Percentiles rank a stretch among this genome's conserved stretches.
These are phyloP conservation scores for Alfaro cultratus DNA, from an alignment of 2,797 vertebrate species.

Conservation along the genomic window DNA sequence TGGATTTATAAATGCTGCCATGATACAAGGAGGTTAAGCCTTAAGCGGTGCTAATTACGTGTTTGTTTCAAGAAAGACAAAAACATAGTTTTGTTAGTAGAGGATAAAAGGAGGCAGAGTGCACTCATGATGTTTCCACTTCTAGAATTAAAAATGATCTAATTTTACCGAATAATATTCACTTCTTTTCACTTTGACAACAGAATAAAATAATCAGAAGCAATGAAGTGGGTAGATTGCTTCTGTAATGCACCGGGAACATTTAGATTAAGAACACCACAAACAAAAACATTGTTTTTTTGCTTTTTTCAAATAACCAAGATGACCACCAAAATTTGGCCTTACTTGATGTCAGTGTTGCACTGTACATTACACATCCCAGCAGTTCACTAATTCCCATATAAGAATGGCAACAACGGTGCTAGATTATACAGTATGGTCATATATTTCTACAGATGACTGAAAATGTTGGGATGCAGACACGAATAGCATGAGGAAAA, in stretches of 20 bases:
- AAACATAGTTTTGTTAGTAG: conserved; percentile 10
- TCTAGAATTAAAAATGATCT: conserved; percentile 8
- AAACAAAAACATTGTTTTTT: conserved; percentile 10
- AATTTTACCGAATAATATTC: neutral
- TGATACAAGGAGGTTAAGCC: neutral
- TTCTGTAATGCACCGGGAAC: conserved; percentile 15
- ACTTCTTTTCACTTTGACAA: conserved; percentile 37
- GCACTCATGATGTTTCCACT: conserved; percentile 21
- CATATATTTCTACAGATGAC: conserved; percentile 27
- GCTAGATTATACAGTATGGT: conserved; percentile 19
- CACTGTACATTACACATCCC: conserved; percentile 32
- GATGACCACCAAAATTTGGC: conserved; percentile 29
- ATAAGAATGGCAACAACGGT: conserved; percentile 26
- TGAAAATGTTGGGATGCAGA: conserved; percentile 39
- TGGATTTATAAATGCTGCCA: conserved; percentile 1
- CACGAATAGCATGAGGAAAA: conserved; percentile 46
- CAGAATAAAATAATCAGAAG: conserved; percentile 19
- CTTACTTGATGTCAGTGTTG: conserved; percentile 41
- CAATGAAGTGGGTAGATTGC: conserved; percentile 24
- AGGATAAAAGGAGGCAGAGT: conserved; percentile 32
- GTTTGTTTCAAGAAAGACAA: conserved; percentile 1
- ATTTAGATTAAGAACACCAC: conserved; percentile 31
- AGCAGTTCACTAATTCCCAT: conserved; percentile 1
- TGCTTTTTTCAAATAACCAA: conserved; percentile 18
- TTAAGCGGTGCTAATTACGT: neutral